These are phyloP conservation scores for Climacteris rufus DNA, from an alignment of 2,113 vertebrate genomes.

Conservation along the genomic window DNA sequence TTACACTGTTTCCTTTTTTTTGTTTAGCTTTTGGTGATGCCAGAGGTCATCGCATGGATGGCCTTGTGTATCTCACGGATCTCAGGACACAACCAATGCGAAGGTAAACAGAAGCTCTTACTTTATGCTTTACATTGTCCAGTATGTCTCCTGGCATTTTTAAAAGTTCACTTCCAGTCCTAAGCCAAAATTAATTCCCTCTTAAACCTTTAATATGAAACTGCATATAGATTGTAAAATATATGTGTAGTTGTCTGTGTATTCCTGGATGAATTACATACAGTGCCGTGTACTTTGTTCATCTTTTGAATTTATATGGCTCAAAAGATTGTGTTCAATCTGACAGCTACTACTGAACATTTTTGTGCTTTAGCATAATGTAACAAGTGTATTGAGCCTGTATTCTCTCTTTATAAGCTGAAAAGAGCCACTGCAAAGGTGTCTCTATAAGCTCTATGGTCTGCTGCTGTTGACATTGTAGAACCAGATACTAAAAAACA, in stretches of 20 bases:
- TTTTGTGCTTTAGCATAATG: not conserved
- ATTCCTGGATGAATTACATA: not conserved
- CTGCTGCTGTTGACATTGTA: not conserved
- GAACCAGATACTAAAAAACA: not conserved
- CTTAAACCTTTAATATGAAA: not conserved
- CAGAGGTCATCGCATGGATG: constrained; percentile 70
- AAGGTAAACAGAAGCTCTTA: constrained; percentile 53
- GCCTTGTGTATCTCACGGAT: constrained; percentile 67
- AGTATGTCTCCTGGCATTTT: not conserved
- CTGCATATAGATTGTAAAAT: not conserved
- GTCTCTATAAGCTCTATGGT: not conserved
- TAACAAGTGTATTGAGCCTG: not conserved
- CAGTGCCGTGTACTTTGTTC: not conserved
- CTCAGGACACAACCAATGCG: constrained; percentile 70
- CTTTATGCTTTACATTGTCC: not conserved
- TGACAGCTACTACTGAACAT: not conserved
- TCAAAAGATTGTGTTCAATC: not conserved
- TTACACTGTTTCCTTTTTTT: not conserved
- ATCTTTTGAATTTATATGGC: not conserved
- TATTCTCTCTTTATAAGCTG: not conserved
- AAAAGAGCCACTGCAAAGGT: not conserved
- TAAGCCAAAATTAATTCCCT: not conserved
- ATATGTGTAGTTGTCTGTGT: not conserved
- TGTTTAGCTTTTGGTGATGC: constrained; percentile 67
- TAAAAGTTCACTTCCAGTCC: not conserved